phyloP scores from a whole-genome alignment of 2,113 vertebrate genomes.

The Lynx canadensis region DNA sequence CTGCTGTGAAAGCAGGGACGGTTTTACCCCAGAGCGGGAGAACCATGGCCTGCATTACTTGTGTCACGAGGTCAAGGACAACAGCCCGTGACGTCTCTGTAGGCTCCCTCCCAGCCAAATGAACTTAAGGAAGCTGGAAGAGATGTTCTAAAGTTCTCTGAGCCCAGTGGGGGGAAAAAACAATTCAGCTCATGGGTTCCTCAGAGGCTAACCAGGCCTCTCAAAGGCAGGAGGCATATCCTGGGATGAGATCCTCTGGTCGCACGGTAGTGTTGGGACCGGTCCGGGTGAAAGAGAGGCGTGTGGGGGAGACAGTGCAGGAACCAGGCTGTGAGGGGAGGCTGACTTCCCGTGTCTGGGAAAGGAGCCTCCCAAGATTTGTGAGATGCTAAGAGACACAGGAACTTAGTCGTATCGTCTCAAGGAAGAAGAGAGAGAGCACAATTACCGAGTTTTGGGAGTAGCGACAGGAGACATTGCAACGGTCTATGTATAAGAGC shows the following conservation, averaged over 20 bases:
- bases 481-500: not conserved
- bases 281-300: not conserved
- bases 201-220: not conserved
- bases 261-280: accelerated
- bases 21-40: not conserved
- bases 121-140: not conserved
- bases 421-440: not conserved
- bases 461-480: not conserved
- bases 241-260: not conserved
- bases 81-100: not conserved
- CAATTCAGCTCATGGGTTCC: not conserved
- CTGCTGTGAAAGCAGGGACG: not conserved
- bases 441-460: not conserved
- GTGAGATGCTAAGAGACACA: not conserved
- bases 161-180: not conserved
- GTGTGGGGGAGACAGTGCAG: not conserved
- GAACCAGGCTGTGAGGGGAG: accelerated
- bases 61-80: not conserved
- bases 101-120: not conserved
- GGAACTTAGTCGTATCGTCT: not conserved
- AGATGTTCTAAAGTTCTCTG: not conserved
- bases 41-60: accelerated
- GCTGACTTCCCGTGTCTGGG: not conserved
- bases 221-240: not conserved
- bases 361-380: not conserved